Conservation (phyloP, 2,797 vertebrate species). For the Danionella dracula region DNA sequence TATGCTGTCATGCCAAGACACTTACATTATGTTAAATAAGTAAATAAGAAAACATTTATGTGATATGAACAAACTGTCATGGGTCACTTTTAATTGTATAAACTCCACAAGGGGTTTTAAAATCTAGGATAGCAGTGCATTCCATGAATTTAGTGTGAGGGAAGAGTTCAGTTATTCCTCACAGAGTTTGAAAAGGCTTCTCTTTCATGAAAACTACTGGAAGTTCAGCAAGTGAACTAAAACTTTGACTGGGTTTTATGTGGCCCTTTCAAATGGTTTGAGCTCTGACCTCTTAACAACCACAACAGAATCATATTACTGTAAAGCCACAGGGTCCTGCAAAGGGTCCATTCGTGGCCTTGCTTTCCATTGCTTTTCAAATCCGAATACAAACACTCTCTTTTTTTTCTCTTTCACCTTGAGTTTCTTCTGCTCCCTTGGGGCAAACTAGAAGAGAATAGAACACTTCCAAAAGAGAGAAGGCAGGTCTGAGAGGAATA, state of each 20-base stretch:
- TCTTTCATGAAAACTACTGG: neutral
- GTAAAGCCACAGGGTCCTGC: slow-evolving; percentile 1
- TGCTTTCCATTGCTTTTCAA: slow-evolving; percentile 8
- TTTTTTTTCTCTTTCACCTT: neutral
- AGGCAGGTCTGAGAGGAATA: slow-evolving; percentile 14
- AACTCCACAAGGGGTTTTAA: too few species aligned
- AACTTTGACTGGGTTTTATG: neutral
- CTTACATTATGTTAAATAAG: too few species aligned
- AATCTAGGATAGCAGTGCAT: too few species aligned
- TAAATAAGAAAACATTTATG: too few species aligned
- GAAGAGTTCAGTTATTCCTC: neutral
- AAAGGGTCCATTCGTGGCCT: slow-evolving; percentile 8
- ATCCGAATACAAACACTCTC: slow-evolving; percentile 8
- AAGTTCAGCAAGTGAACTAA: neutral
- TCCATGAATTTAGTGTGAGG: too few species aligned
- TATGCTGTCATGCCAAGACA: too few species aligned
- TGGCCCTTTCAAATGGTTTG: neutral
- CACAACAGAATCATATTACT: slow-evolving; percentile 17
- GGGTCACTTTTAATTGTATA: too few species aligned
- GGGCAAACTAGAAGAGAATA: neutral
- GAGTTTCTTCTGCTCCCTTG: slow-evolving; percentile 16
- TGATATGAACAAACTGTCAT: too few species aligned
- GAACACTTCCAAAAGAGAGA: slow-evolving; percentile 5
- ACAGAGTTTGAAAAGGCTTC: neutral
- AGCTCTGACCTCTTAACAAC: slow-evolving; percentile 9